Evolutionary conservation across 2,888 invertebrate genomes (phyloP), one percentile per base, ranked within the genome.

Genomic region (Cheilosia variabilis): DNA sequence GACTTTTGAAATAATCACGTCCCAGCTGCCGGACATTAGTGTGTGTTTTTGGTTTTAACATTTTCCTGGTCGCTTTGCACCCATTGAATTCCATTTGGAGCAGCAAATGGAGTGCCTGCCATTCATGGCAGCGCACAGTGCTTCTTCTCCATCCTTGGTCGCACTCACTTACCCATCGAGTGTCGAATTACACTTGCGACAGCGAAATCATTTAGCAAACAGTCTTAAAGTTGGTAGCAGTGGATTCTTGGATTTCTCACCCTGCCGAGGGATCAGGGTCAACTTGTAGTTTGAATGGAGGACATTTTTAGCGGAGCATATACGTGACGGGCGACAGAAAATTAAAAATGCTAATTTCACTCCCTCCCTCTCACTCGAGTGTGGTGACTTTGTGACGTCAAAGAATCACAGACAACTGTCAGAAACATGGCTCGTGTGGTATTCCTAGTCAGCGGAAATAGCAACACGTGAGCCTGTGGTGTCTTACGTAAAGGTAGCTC

Each of bases 1-100:
- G 66, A 60, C 60, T 72, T 72, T 75, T 37, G 37, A 78, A 71
- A 78, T 63, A 69, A 72, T 65, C 72, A 79, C 72, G 79, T 79
- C 37, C 41, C 43, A 52, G 52, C 45, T 60, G 45, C 66, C 47
- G 66, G 62, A 73, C 66, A 65, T 62, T 66, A 55, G 41, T 45
- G 45, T 57, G 15, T 72, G 41, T 43, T 60, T 45, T 43, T 45
- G 41, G 31, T 62, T 62, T 19, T 41, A 24, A 58, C 13, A 22
- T 15, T 53, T 34, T 19, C 31, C n/a, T 15, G 9, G 9, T 31
- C 31, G 31, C 31, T 63, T 27, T 63, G 13, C n/a, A 15, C 43
- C n/a, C 37, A 41, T 55, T 27, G 24, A 53, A 57, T 57, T 34
- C 17, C 50, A 52, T 71, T 71, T 58, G 17, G 24, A 60, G 7